Percentiles rank a stretch among this genome's conserved stretches.
These are phyloP conservation scores for Ostrea edulis DNA, from an alignment of 1,140 invertebrate genomes.

Conservation along the genomic window DNA sequence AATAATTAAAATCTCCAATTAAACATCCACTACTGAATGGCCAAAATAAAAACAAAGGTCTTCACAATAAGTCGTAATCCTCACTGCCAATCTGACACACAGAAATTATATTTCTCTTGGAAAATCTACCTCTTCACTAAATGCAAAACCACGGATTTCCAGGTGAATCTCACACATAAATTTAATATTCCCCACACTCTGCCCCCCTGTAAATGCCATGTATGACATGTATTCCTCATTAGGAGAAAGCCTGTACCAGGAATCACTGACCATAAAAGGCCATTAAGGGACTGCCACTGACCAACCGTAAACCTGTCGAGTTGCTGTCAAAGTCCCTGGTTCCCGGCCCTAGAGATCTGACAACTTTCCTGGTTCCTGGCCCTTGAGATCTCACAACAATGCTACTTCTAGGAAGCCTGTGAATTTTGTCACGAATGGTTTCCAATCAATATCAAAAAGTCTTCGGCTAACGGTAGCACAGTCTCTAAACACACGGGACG, in stretches of 20 bases:
- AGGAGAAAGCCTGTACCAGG: not conserved
- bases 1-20: not conserved
- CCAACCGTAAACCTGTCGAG: not conserved
- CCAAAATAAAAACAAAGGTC: not conserved
- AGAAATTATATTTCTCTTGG: not conserved
- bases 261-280: not conserved
- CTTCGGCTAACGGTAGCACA: not conserved
- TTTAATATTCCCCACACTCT: not conserved
- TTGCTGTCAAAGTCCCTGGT: not conserved
- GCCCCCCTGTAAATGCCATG: not conserved
- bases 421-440: not conserved
- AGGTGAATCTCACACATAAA: not conserved
- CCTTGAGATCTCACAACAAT: too few relatives aligned
- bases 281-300: not conserved
- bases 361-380: too few relatives aligned
- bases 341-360: not conserved
- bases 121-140: not conserved
- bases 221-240: conserved; percentile 10
- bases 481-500: not conserved
- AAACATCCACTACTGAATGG: too few relatives aligned
- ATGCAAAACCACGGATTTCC: not conserved
- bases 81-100: not conserved
- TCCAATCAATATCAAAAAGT: conserved; percentile 16
- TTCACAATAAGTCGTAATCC: not conserved
- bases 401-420: not conserved